Base-by-base conservation (phyloP, 2,113 vertebrate genomes). In the Bubo bubo region DNA sequence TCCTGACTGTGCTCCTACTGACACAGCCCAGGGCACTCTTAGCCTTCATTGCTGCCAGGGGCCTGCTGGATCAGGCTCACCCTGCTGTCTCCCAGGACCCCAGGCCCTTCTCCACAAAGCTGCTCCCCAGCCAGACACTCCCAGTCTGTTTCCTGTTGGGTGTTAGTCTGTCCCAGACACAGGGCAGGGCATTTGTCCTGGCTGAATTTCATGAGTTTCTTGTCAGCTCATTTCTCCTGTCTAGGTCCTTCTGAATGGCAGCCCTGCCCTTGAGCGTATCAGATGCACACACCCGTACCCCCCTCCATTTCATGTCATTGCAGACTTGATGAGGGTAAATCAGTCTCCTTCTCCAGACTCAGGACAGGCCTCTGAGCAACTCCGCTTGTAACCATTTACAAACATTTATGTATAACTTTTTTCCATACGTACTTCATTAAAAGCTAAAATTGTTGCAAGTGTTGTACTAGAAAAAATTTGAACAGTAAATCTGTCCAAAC, bases 401-500 rank as follows among this genome's bases (percentile, higher is more conserved):
- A 91, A 67, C 35, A 21, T 32, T 68, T 72, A 4, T 3, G 0
- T 39, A 28, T 27, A 55, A 52, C 35, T 43, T 76, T 45, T 70
- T 86, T 52, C 55, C 21, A 47, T 27, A 22, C 2, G 0, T 47
- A 39, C n/a, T 75, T 76, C 85, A 82, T 81, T 91, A 66, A 49
- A 90, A 73, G 19, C 34, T 82, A 75, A 91, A 96, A 43, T 43
- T 56, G 9, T 59, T 64, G 20, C 53, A 60, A 90, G 13, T 76
- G n/a, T 27, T 75, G 58, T 35, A 26, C n/a, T 73, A 76, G 64
- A 75, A 41, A 8, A 60, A 39, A 28, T 1, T 20, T 24, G 11
- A 66, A 62, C 28, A 30, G 22, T 64, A 90, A 91, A 82, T 82
- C 87, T 82, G 70, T 76, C 79, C 34, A 90, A 84, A 56, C 10